phyloP scores from a whole-genome alignment of 1,140 invertebrate genomes.

The Yoshiicerus persimilis region DNA sequence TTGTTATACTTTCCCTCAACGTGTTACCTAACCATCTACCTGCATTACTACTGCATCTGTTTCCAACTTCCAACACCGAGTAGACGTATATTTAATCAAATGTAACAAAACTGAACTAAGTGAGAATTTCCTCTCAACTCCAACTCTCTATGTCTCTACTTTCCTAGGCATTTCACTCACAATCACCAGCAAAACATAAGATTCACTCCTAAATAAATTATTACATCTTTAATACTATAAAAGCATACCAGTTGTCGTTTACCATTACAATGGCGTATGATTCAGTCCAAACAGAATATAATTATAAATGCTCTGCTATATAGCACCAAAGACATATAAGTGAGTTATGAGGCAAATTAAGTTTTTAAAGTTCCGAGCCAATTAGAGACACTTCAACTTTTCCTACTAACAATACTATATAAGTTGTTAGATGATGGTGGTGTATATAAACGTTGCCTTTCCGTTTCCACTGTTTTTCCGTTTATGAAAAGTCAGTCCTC shows the following conservation, averaged over 20 bases:
- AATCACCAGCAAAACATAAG: neutral
- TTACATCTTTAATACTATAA: neutral
- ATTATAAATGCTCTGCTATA: neutral
- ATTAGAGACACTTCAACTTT: neutral
- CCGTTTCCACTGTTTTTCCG: neutral
- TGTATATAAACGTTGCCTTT: too few relatives aligned
- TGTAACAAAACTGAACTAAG: neutral
- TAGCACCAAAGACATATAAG: neutral
- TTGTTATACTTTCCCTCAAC: neutral
- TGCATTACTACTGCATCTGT: neutral
- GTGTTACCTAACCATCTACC: neutral
- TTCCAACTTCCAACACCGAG: neutral
- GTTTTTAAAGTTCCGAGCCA: conserved; percentile 4
- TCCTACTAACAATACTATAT: neutral
- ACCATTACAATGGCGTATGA: too few relatives aligned
- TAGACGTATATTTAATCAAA: neutral
- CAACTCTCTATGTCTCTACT: neutral
- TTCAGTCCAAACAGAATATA: neutral
- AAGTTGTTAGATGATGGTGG: too few relatives aligned
- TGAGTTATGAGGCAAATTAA: neutral
- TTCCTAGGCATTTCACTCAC: neutral
- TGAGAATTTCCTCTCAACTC: neutral
- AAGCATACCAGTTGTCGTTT: too few relatives aligned
- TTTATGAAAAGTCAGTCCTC: neutral
- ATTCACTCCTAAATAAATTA: neutral